Evolutionary conservation across 2,797 vertebrate genomes (phyloP).

Genomic region (Taeniopygia guttata): DNA sequence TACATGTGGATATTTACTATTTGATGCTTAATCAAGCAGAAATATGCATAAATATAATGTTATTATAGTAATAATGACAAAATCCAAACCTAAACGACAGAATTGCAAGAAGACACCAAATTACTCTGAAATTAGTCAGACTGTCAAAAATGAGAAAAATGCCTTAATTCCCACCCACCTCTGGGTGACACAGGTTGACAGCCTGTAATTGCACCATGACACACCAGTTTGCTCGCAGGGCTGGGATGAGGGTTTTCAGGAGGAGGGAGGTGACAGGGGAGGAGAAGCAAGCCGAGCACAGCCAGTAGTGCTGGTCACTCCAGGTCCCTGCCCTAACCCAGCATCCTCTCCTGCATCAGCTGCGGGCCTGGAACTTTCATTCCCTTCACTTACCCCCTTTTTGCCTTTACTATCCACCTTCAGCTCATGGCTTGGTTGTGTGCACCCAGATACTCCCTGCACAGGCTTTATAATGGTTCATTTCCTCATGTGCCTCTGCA

Average conservation of each 20-base stretch:
- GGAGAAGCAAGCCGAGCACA: fast-evolving
- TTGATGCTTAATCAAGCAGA: neutral
- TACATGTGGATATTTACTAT: neutral
- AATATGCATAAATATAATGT: neutral
- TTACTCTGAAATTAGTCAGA: conserved; percentile 30
- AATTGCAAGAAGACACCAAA: neutral
- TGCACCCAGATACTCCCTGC: neutral
- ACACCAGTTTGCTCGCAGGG: neutral
- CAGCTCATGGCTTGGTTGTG: fast-evolving
- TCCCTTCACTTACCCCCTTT: neutral
- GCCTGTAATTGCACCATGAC: neutral
- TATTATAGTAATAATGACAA: conserved; percentile 34
- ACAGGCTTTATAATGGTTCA: neutral
- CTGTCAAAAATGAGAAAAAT: conserved; percentile 47
- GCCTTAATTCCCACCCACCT: neutral
- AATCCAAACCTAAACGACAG: neutral
- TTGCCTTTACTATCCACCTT: neutral
- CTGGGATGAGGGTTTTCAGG: neutral
- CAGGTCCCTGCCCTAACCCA: fast-evolving
- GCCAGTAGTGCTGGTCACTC: fast-evolving
- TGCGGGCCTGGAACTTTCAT: fast-evolving
- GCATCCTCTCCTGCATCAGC: neutral
- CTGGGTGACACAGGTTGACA: neutral
- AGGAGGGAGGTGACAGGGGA: neutral
- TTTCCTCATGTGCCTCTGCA: neutral